Percentiles rank a stretch among this genome's conserved stretches.
Evolutionary conservation across 1,140 invertebrate genomes (phyloP).

Genomic region (Acromyrmex echinatior): DNA sequence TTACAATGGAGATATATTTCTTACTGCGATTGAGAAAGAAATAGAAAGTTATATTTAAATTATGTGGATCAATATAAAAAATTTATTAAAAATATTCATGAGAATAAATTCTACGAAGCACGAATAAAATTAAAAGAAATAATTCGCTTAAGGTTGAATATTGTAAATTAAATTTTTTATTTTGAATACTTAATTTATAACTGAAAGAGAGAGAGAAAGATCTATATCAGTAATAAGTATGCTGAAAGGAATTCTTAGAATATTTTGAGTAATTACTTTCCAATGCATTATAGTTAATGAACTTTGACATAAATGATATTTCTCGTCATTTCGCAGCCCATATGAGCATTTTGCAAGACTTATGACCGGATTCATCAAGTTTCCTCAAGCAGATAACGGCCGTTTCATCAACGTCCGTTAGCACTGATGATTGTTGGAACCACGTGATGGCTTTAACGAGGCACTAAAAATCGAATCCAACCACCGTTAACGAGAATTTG

Average conservation of each 20-base stretch:
- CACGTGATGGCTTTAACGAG: constrained; percentile 13
- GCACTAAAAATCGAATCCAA: constrained; percentile 28
- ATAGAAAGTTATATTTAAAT: not conserved
- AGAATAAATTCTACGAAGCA: not conserved
- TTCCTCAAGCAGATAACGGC: constrained; percentile 41
- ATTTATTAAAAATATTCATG: not conserved
- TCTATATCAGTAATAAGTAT: not conserved
- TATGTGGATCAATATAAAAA: not conserved
- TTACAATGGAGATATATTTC: not conserved
- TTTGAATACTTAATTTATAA: not conserved
- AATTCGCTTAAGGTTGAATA: not conserved
- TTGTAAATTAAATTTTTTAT: not conserved
- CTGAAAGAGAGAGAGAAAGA: not conserved
- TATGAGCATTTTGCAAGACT: constrained; percentile 34
- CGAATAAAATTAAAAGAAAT: constrained; percentile 2
- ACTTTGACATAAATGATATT: constrained; percentile 25
- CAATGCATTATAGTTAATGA: not conserved
- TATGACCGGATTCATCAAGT: constrained; percentile 27
- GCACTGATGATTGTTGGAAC: constrained; percentile 37
- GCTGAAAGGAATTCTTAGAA: not conserved
- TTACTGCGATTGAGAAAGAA: not conserved
- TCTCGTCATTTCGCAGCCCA: not conserved
- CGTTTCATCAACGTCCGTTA: constrained; percentile 38
- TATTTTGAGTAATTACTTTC: not conserved
- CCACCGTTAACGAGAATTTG: constrained; percentile 41